Evolutionary conservation across 2,888 invertebrate genomes (phyloP).

Genomic region (Himalopsyche kuldschensis): DNA sequence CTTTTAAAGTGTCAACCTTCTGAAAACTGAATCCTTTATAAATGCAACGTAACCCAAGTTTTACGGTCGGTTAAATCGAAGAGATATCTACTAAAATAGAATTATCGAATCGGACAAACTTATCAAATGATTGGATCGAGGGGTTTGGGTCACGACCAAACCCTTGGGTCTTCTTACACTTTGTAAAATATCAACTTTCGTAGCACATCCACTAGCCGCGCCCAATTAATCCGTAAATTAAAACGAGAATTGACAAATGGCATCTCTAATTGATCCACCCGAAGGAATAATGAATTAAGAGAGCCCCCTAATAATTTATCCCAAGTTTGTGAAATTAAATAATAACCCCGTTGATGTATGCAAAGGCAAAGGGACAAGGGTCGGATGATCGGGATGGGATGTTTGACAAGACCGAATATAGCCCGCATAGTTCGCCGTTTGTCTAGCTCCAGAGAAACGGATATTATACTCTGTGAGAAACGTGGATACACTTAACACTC

Average conservation of each 20-base stretch:
- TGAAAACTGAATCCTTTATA: neutral
- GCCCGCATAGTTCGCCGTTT: neutral
- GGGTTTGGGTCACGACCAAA: neutral
- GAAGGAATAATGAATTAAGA: neutral
- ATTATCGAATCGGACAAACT: neutral
- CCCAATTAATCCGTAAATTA: neutral
- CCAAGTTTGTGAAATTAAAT: slow-evolving; percentile 13
- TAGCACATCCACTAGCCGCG: neutral
- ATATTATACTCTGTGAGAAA: neutral
- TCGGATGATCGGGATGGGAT: neutral
- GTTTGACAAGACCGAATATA: neutral
- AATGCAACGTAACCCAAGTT: neutral
- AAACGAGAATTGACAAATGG: neutral
- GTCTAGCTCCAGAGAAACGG: neutral
- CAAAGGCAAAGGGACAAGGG: slow-evolving; percentile 5
- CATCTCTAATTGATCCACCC: neutral
- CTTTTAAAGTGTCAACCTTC: neutral
- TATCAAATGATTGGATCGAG: neutral
- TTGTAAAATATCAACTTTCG: neutral
- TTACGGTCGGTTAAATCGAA: neutral
- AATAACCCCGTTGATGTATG: slow-evolving; percentile 9
- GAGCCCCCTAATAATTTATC: neutral
- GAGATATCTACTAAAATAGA: neutral
- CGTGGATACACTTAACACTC: neutral
- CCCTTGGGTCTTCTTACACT: neutral